Percentiles rank a stretch among this genome's conserved stretches.
Conservation (phyloP, 2,113 vertebrate genomes). For the Pachyramphus minor region DNA sequence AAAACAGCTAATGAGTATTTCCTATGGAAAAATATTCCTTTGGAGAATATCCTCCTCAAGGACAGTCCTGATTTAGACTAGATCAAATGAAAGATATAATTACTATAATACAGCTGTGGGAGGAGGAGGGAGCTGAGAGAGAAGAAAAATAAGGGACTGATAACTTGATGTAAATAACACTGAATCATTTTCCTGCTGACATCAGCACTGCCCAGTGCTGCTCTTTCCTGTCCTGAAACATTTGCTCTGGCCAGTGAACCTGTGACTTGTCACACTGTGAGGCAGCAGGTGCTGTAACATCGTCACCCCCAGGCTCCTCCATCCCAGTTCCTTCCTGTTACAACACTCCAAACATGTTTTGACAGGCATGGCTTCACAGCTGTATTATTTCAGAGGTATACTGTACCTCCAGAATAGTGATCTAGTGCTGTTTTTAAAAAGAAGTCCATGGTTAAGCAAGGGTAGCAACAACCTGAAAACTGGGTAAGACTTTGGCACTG, state of each 20-base stretch:
- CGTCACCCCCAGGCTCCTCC: background rate
- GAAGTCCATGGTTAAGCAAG: rapidly evolving
- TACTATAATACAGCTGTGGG: background rate
- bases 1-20: constrained; percentile 12
- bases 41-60: background rate
- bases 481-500: background rate
- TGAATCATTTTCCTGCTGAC: background rate
- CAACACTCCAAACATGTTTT: background rate
- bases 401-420: background rate
- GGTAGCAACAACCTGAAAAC: background rate
- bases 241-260: background rate
- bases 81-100: constrained; percentile 13
- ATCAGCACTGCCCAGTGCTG: background rate
- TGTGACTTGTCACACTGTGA: background rate
- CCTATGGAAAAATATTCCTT: background rate
- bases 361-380: background rate
- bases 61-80: background rate
- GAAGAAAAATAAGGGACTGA: background rate
- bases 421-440: background rate
- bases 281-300: background rate
- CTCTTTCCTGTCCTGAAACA: background rate
- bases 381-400: background rate
- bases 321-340: background rate
- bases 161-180: background rate
- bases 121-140: background rate